Base-by-base conservation (phyloP, 2,888 invertebrate species). In the Cephus spinipes region DNA sequence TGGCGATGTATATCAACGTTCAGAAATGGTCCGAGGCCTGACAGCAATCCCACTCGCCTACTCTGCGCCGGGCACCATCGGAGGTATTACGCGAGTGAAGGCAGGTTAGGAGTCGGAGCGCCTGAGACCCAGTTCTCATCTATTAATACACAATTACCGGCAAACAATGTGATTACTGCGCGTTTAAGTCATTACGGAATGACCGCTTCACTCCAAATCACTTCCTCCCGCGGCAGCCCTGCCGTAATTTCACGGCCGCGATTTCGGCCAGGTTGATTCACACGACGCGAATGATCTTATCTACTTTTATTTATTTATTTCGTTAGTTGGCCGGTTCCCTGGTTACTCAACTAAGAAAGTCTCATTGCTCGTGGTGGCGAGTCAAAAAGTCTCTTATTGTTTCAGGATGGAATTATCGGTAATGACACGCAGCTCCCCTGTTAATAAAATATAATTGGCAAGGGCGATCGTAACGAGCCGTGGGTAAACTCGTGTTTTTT, bases 81-180 rank as follows among this genome's bases (percentile, higher is more conserved):
- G 35, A 55, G n/a, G 68, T 23, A 32, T 78, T 78, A 75, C 76
- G 78, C 76, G 80, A 76, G 78, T 69, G 79, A 81, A 81, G 81
- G 79, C 82, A 82, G 78, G 78, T 75, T 76, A 71, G 71, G 75
- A 75, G 77, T 68, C n/a, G 40, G 40, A 31, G 30, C 23, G 32
- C 30, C 73, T 35, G 69, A 31, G 87, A 88, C 89, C 89, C 87
- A 88, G 87, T 89, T 89, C 89, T 89, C 89, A 88, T 88, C 89
- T 86, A 89, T 88, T 89, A 89, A 89, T 85, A 86, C 85, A 84
- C 88, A 87, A 89, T 89, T 88, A 87, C 86, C 83, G 82, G 78
- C 84, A 81, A 88, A 89, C 89, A 89, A 89, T 89, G 87, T 86
- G 89, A 89, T 88, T 89, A 87, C 86, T 76, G 78, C 81, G 79